Conservation (phyloP, 2,113 vertebrate species). For the Tursiops truncatus region DNA sequence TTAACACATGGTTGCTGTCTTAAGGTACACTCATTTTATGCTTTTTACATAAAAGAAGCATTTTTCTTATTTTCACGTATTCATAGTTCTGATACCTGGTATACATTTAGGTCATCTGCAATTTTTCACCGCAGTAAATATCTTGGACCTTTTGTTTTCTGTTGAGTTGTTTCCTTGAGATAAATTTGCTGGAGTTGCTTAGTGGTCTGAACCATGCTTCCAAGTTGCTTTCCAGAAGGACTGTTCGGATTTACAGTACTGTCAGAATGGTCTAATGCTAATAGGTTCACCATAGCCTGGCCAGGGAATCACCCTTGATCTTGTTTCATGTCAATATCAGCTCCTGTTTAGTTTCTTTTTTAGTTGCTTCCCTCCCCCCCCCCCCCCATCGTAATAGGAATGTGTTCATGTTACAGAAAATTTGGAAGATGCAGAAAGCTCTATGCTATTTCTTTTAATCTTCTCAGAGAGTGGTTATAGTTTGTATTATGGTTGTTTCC, state of each 20-base stretch:
- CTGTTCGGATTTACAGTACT: neutral
- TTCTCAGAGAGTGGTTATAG: neutral
- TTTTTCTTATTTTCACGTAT: neutral
- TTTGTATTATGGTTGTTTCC: neutral
- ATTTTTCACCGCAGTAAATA: neutral
- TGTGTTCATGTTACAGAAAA: neutral
- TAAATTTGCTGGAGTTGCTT: neutral
- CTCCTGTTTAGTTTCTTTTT: neutral
- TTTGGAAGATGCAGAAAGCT: neutral
- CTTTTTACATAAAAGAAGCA: neutral
- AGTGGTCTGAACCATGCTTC: neutral
- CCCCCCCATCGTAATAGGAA: neutral
- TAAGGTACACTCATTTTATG: neutral
- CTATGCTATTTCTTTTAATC: neutral
- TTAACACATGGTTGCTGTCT: neutral
- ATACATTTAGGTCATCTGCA: neutral
- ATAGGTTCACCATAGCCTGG: neutral
- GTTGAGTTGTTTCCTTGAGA: neutral
- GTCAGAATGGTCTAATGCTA: neutral
- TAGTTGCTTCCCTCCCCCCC: neutral
- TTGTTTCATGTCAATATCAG: neutral
- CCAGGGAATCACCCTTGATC: neutral
- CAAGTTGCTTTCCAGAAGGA: neutral
- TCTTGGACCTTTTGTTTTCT: neutral
- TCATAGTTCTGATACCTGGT: neutral